Evolutionary conservation across 2,888 invertebrate species (phyloP).

Genomic region (Drosophila anceps): DNA sequence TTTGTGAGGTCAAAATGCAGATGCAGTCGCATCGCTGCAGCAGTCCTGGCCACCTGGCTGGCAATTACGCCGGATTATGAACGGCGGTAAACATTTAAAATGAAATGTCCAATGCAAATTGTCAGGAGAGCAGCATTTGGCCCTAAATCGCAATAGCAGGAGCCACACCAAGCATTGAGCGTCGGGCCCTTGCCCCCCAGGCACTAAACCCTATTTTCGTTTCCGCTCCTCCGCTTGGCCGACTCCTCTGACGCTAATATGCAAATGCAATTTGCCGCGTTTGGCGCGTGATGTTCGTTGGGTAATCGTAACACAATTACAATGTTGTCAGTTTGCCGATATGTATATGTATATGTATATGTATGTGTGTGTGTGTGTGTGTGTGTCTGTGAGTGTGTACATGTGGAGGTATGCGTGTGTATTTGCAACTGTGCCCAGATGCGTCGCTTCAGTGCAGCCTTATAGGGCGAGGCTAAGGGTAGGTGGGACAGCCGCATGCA

Average conservation of each 20-base stretch:
- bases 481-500: conserved; percentile 64
- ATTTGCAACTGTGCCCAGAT: conserved; percentile 38
- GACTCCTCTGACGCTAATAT: conserved; percentile 69
- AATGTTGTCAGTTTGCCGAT: conserved; percentile 59
- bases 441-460: conserved; percentile 56
- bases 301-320: conserved; percentile 83
- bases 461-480: conserved; percentile 27
- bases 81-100: conserved; percentile 74
- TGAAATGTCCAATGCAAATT: conserved; percentile 79
- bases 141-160: conserved; percentile 47
- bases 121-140: conserved; percentile 53
- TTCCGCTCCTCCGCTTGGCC: conserved; percentile 1
- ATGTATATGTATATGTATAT: background rate
- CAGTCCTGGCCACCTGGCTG: conserved; percentile 50
- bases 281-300: conserved; percentile 81
- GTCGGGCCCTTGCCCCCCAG: conserved; percentile 7
- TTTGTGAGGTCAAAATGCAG: conserved; percentile 53
- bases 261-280: conserved; percentile 83
- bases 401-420: conserved; percentile 26
- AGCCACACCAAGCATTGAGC: conserved; percentile 5
- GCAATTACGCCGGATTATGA: conserved; percentile 76
- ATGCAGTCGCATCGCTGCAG: conserved; percentile 31
- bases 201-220: background rate
- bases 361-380: conserved; percentile 9
- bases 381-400: too few species aligned